phyloP scores from a whole-genome alignment of 2,797 vertebrate genomes.

The Crenuchus spilurus region DNA sequence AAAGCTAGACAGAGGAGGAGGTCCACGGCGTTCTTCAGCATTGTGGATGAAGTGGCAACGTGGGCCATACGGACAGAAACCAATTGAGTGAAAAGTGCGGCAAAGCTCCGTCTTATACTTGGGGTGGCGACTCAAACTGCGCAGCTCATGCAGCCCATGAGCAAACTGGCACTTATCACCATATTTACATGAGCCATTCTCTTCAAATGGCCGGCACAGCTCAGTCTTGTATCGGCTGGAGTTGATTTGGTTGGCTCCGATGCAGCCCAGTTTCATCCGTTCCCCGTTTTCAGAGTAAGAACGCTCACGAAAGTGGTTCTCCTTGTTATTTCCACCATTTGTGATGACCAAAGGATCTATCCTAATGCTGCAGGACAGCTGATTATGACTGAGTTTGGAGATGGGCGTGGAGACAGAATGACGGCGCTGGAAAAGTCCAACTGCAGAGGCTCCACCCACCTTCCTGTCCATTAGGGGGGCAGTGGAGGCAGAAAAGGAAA shows the following conservation, averaged over 20 bases:
- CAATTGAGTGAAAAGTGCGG: constrained; percentile 85
- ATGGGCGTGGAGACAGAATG: constrained; percentile 81
- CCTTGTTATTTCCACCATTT: constrained; percentile 72
- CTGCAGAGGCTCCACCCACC: constrained; percentile 80
- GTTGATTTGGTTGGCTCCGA: constrained; percentile 73
- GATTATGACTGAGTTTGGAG: constrained; percentile 83
- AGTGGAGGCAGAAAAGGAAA: constrained; percentile 69
- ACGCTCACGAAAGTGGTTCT: constrained; percentile 84
- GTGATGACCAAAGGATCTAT: constrained; percentile 65
- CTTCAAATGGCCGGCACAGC: constrained; percentile 84
- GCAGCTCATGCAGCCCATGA: constrained; percentile 82
- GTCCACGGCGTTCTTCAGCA: constrained; percentile 80
- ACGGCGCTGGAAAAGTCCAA: constrained; percentile 78
- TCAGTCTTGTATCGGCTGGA: constrained; percentile 86
- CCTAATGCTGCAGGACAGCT: constrained; percentile 81
- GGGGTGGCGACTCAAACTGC: constrained; percentile 81
- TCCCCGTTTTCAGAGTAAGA: constrained; percentile 85
- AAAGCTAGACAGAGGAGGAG: constrained; percentile 61
- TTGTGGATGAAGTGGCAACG: constrained; percentile 88
- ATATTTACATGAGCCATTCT: constrained; percentile 82
- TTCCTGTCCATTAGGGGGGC: constrained; percentile 87
- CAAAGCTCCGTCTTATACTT: constrained; percentile 88
- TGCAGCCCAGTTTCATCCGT: constrained; percentile 64
- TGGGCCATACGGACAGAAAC: constrained; percentile 83
- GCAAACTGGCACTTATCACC: constrained; percentile 86